Evolutionary conservation across 1,140 invertebrate species (phyloP), one percentile per base, ranked within the genome.

Genomic region (Bombus sylvicola): DNA sequence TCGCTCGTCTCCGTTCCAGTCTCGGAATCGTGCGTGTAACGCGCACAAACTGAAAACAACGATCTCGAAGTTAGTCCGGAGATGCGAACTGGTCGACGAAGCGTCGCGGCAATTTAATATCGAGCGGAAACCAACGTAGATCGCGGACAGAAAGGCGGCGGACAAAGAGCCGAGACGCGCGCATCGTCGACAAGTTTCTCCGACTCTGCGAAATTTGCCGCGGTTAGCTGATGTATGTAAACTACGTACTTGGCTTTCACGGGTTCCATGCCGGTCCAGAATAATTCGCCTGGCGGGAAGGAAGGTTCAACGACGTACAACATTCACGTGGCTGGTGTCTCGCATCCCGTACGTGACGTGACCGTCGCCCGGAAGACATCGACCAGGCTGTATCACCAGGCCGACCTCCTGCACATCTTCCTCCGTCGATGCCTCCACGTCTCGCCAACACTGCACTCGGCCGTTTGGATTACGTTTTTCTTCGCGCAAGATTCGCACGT

Each of bases 221-320:
- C 25, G 2, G 37, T 12, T 9, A 4, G 18, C 31, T 0, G 15
- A 22, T 13, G 25, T 71, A 18, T 66, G n/a, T 68, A 37, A 9
- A 34, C 15, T 83, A 89, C 88, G 64, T 89, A 90, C 89, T 90
- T 90, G 37, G 71, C 39, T 81, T 89, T 87, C 68, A 82, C 62
- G 69, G 82, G 86, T n/a, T 84, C 80, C 86, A 89, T 78, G 74
- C 53, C 76, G 74, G 76, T 85, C 83, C 83, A 85, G 57, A 85
- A 85, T 80, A 85, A 85, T 80, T 85, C 83, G 76, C 39, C 76
- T 43, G 75, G 83, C 41, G 83, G 68, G 47, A 73, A 85, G 31
- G 83, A 72, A 72, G 77, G 34, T 64, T 85, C 68, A 62, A 34
- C 62, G 25, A 68, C n/a, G 83, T 72, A 59, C 76, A 79, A 79